Evolutionary conservation across 1,140 invertebrate genomes (phyloP).

Genomic region (Drosophila sechellia): DNA sequence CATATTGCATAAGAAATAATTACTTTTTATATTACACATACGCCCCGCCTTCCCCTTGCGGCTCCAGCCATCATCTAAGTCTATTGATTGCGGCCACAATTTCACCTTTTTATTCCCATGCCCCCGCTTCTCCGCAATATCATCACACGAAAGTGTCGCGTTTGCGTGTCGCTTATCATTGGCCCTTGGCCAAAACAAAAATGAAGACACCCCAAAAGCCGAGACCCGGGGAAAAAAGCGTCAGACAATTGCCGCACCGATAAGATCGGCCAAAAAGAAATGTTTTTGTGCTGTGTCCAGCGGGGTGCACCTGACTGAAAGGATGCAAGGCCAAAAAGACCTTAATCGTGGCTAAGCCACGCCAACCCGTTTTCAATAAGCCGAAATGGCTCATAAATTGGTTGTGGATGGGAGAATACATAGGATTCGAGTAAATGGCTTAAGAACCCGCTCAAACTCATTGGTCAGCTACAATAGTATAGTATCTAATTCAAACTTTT

Average conservation of each 20-base stretch:
- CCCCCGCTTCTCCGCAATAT: background rate
- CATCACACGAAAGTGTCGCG: constrained; percentile 39
- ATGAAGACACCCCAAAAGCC: constrained; percentile 53
- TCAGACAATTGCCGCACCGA: constrained; percentile 74
- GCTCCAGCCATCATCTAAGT: constrained; percentile 38
- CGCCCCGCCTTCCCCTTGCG: constrained; percentile 39
- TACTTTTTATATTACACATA: constrained; percentile 81
- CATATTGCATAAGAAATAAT: constrained; percentile 82
- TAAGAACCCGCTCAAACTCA: background rate
- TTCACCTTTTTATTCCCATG: constrained; percentile 15
- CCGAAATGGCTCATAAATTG: constrained; percentile 45
- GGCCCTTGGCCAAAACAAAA: constrained; percentile 29
- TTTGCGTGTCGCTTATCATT: constrained; percentile 76
- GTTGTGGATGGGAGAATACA: background rate
- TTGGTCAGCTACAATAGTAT: no score
- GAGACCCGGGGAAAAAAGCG: constrained; percentile 54
- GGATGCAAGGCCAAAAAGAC: constrained; percentile 5
- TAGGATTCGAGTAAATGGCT: no score
- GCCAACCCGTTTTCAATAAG: constrained; percentile 64
- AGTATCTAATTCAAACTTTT: no score
- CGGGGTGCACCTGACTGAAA: constrained; percentile 19
- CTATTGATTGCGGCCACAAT: constrained; percentile 70
- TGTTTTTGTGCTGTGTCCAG: constrained; percentile 60
- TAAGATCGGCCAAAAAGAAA: constrained; percentile 69
- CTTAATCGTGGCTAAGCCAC: constrained; percentile 60